Base-by-base conservation (phyloP, 23 tunicate species). In the Phallusia fumigata region DNA sequence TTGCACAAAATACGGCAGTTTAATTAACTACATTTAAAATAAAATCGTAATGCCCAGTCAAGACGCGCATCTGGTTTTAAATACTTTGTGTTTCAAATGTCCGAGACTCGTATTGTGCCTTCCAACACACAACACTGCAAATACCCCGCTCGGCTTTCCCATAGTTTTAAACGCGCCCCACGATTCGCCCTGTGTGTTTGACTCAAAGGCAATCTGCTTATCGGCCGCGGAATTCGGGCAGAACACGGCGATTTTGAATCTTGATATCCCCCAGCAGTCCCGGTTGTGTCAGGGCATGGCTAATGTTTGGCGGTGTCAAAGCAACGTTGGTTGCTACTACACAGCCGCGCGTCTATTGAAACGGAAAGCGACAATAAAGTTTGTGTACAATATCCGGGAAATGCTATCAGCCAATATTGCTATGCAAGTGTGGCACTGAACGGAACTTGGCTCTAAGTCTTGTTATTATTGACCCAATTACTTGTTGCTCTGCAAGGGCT, bases 191-290 rank as follows among this genome's bases (percentile, higher is more conserved):
- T 40, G 8, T 40, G 47, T 10, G 47, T 40, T 40, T 40, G 47
- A 58, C 69, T 58, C 69, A 58, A 58, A 8, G 69, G 28, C 69
- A 58, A 58, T 58, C 69, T 6, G 69, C 28, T 58, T 58, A 58
- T 58, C 69, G 69, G 28, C 28, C 69, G 16, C 69, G 28, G 28
- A 58, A 24, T 21, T 21, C 28, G 26, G 26, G 69, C 69, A 22
- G 5, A 22, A 24, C 28, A 22, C 26, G 13, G 69, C 69, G 28
- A 58, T 21, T 58, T 58, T 13, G 28, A 58, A 58, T 22, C 69
- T 58, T 58, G 69, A 58, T 58, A 58, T 58, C 69, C 26, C 8
- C 69, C 69, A 58, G 69, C 69, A 58, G 69, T 58, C 28, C 28
- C 69, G 69, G 8, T 58, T 13, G 26, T 6, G 8, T 13, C 69